These are phyloP conservation scores for Malurus leucopterus DNA, from an alignment of 2,797 vertebrate species.

Conservation along the genomic window DNA sequence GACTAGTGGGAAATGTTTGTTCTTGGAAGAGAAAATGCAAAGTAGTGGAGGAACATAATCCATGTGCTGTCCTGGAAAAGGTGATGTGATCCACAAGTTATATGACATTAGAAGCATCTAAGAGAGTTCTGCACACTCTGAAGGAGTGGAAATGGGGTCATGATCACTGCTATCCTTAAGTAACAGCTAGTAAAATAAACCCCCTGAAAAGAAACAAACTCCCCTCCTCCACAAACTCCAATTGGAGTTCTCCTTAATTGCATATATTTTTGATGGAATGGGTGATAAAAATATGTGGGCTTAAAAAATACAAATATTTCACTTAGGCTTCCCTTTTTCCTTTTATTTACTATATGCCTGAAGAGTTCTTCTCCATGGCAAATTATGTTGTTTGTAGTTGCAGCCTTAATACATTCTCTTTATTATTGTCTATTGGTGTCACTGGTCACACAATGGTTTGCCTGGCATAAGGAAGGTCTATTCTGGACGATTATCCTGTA, in stretches of 20 bases:
- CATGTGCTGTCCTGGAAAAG: background rate
- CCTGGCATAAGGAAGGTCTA: background rate
- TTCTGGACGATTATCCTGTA: background rate
- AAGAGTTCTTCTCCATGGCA: background rate
- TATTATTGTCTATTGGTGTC: background rate
- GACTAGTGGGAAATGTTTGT: conserved; percentile 7
- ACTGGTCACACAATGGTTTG: background rate
- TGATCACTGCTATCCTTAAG: background rate
- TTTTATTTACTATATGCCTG: background rate
- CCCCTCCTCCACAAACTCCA: background rate
- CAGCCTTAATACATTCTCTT: background rate
- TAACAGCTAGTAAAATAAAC: background rate
- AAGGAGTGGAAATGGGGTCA: background rate
- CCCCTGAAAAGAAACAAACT: background rate
- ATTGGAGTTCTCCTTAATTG: background rate
- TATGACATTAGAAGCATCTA: background rate
- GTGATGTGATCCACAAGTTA: background rate
- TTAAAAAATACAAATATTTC: background rate
- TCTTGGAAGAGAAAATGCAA: background rate
- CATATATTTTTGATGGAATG: background rate
- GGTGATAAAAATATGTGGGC: background rate
- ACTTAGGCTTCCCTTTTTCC: background rate
- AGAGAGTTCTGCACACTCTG: background rate
- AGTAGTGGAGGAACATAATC: background rate
- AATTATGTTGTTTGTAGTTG: background rate